phyloP scores from a whole-genome alignment of 2,888 invertebrate genomes.

The Campaea margaritaria region DNA sequence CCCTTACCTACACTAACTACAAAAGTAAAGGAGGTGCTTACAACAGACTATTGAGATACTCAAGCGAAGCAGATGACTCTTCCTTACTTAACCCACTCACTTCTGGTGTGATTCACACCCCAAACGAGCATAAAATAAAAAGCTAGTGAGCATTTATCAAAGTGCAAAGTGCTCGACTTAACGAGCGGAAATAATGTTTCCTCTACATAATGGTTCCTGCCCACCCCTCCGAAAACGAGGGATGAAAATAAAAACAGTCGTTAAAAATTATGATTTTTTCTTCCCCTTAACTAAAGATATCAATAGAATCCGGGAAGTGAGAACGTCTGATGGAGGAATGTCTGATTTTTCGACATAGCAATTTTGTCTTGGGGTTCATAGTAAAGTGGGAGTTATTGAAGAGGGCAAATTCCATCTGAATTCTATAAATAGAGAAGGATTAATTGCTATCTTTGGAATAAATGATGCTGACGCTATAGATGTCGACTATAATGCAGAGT shows the following conservation, averaged over 20 bases:
- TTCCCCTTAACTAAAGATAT: slow-evolving; percentile 45
- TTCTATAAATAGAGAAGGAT: too few relatives aligned
- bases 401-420: not conserved
- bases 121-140: slow-evolving; percentile 62
- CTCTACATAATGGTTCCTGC: slow-evolving; percentile 76
- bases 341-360: slow-evolving; percentile 32
- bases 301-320: slow-evolving; percentile 32
- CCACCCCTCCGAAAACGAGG: slow-evolving; percentile 56
- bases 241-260: slow-evolving; percentile 64
- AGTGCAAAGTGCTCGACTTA: slow-evolving; percentile 77
- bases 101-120: slow-evolving; percentile 48
- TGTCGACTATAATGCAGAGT: not conserved
- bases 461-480: not conserved
- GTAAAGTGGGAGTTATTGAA: slow-evolving; percentile 3
- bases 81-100: slow-evolving; percentile 33
- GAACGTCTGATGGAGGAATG: slow-evolving; percentile 26
- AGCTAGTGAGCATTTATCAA: slow-evolving; percentile 79
- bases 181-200: slow-evolving; percentile 83
- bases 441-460: too few relatives aligned
- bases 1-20: too few relatives aligned
- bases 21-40: too few relatives aligned
- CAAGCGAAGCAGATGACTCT: slow-evolving; percentile 31
- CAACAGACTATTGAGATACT: not conserved
- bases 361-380: slow-evolving; percentile 26
- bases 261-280: slow-evolving; percentile 66